Conservation (phyloP, 2,888 invertebrate genomes). For the Lordiphosa andalusiaca region DNA sequence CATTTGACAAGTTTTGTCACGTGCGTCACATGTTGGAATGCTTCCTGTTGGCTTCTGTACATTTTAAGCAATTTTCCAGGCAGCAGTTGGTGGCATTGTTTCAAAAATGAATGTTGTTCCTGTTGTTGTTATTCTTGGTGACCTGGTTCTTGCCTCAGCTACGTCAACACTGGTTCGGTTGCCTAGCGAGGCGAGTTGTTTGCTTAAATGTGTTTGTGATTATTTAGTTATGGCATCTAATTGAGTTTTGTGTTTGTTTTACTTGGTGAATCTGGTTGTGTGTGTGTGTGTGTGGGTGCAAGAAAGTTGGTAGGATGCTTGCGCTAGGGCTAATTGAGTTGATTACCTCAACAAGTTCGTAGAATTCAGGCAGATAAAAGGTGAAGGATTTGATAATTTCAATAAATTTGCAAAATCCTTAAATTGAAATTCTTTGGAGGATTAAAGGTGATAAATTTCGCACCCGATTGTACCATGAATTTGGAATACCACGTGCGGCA, state of each 20-base stretch:
- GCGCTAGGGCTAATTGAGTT: slow-evolving; percentile 57
- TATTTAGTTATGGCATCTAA: slow-evolving; percentile 73
- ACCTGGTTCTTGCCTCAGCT: slow-evolving; percentile 47
- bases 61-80: slow-evolving; percentile 63
- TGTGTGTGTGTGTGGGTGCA: slow-evolving; percentile 7
- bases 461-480: too few relatives aligned
- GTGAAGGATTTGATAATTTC: not conserved
- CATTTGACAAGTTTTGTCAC: slow-evolving; percentile 75
- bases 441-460: too few relatives aligned
- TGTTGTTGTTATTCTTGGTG: slow-evolving; percentile 40
- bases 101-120: slow-evolving; percentile 48
- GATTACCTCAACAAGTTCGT: slow-evolving; percentile 53
- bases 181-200: slow-evolving; percentile 45
- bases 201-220: slow-evolving; percentile 72
- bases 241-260: slow-evolving; percentile 60
- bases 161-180: slow-evolving; percentile 24
- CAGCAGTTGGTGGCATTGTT: slow-evolving; percentile 58
- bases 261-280: too few relatives aligned
- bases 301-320: slow-evolving; percentile 23
- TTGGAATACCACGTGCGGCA: too few relatives aligned
- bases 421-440: too few relatives aligned
- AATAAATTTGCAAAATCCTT: too few relatives aligned
- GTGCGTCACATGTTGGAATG: slow-evolving; percentile 73
- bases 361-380: slow-evolving; percentile 12
- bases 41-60: slow-evolving; percentile 43